A percentile compares a stretch with the other conserved stretches of the same genome.
These are phyloP conservation scores for Holothuria leucospilota DNA, from an alignment of 53 echinoderm and acorn worm species.

Conservation along the genomic window DNA sequence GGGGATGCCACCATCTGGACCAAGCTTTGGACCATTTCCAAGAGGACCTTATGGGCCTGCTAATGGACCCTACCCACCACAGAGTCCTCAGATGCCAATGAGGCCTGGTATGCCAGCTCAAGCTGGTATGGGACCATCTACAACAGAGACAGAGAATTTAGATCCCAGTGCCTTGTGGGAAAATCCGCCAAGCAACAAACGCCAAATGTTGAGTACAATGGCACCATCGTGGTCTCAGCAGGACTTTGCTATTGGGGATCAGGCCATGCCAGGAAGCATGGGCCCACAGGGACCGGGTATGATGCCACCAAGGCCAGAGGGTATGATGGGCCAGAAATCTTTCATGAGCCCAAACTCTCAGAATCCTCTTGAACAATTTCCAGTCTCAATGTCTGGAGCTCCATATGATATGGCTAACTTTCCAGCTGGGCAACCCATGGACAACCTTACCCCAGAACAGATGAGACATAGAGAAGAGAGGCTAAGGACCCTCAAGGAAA, in stretches of 20 bases:
- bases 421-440: slow-evolving; percentile 83
- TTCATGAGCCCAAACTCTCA: slow-evolving; percentile 72
- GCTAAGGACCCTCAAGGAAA: slow-evolving; percentile 85
- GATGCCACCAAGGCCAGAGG: slow-evolving; percentile 69
- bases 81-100: slow-evolving; percentile 84
- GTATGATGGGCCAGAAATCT: slow-evolving; percentile 67
- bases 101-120: slow-evolving; percentile 74
- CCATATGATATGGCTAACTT: slow-evolving; percentile 82
- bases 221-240: slow-evolving; percentile 71
- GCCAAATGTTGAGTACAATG: slow-evolving; percentile 68
- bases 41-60: slow-evolving; percentile 76
- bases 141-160: slow-evolving; percentile 97
- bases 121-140: slow-evolving; percentile 71
- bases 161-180: slow-evolving; percentile 99
- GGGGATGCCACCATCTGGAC: slow-evolving; percentile 82
- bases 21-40: slow-evolving; percentile 83
- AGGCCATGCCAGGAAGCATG: slow-evolving; percentile 52
- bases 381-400: slow-evolving; percentile 40
- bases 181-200: slow-evolving; percentile 88
- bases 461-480: slow-evolving; percentile 86
- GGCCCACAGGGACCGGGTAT: slow-evolving; percentile 66
- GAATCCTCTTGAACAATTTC: slow-evolving; percentile 65
- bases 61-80: slow-evolving; percentile 75
- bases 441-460: slow-evolving; percentile 95
- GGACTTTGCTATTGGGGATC: slow-evolving; percentile 71